A percentile compares a stretch with the other conserved stretches of the same genome.
Evolutionary conservation across 2,888 invertebrate genomes (phyloP).

Genomic region (Tinea pellionella): DNA sequence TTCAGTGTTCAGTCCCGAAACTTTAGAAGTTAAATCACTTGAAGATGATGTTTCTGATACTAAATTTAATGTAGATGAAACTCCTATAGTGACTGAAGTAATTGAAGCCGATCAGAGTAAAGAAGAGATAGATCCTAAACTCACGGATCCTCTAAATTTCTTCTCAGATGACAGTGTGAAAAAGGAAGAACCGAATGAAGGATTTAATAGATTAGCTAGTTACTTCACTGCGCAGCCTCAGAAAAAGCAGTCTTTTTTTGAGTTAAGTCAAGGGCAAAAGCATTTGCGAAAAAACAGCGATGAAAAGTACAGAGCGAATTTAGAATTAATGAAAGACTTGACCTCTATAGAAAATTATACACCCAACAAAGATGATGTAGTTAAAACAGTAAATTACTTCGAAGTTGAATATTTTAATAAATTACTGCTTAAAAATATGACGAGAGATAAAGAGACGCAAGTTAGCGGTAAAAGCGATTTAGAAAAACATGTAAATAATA

Average conservation of each 20-base stretch:
- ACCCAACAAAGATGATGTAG: constrained; percentile 30
- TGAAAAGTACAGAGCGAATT: constrained; percentile 23
- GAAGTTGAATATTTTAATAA: constrained; percentile 38
- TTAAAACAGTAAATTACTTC: constrained; percentile 46
- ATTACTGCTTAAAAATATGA: background rate
- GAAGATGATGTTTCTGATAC: background rate
- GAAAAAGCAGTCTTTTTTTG: constrained; percentile 61
- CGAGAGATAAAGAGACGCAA: constrained; percentile 8
- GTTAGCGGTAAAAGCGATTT: background rate
- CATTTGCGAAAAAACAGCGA: constrained; percentile 33
- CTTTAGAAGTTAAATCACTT: background rate
- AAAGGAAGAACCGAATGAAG: constrained; percentile 19
- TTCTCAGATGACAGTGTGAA: constrained; percentile 24
- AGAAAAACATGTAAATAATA: constrained; percentile 13
- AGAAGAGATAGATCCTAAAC: background rate
- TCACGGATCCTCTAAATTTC: constrained; percentile 43
- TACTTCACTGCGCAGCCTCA: constrained; percentile 48
- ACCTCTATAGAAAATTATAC: constrained; percentile 36
- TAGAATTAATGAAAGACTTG: constrained; percentile 43
- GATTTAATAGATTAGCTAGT: constrained; percentile 49
- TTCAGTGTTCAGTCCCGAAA: background rate
- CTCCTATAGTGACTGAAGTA: background rate
- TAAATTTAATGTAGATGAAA: background rate
- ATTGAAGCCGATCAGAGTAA: background rate
- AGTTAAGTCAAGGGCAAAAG: constrained; percentile 56